Percentiles rank a stretch among this genome's conserved stretches.
These are phyloP conservation scores for Pangasius sanitwongsei DNA, from an alignment of 2,797 vertebrate species.

Conservation along the genomic window DNA sequence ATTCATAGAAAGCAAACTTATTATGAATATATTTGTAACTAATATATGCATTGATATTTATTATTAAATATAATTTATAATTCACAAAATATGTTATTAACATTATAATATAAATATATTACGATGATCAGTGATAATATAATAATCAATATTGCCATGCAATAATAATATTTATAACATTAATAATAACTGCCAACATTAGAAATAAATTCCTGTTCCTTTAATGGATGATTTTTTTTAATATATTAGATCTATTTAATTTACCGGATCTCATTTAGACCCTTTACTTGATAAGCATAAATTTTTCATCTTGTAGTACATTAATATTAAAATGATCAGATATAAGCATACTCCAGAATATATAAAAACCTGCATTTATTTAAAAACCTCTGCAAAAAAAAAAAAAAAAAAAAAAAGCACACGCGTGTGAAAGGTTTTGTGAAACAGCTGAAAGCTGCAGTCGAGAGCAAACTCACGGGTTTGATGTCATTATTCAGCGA, in stretches of 20 bases:
- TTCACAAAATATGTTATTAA: background rate
- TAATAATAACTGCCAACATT: background rate
- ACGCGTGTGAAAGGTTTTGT: background rate
- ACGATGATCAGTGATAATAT: background rate
- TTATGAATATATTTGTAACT: background rate
- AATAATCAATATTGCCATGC: background rate
- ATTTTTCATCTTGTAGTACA: background rate
- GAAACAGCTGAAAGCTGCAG: background rate
- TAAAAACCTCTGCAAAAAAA: background rate
- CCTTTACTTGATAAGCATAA: background rate
- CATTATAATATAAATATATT: background rate
- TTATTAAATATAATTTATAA: background rate
- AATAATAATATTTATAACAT: background rate
- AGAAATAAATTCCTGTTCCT: background rate
- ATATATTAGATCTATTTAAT: background rate
- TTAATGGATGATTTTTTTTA: background rate
- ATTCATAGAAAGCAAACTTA: background rate
- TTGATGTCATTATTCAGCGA: slow-evolving; percentile 96
- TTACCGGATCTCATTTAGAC: background rate
- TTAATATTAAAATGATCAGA: background rate
- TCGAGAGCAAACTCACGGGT: slow-evolving; percentile 79
- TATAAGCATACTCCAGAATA: background rate
- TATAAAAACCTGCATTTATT: background rate
- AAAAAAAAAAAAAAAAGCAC: background rate
- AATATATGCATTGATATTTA: background rate